Evolutionary conservation across 2,113 vertebrate genomes (phyloP), one percentile per base, ranked within the genome.

Genomic region (Sceloporus undulatus): DNA sequence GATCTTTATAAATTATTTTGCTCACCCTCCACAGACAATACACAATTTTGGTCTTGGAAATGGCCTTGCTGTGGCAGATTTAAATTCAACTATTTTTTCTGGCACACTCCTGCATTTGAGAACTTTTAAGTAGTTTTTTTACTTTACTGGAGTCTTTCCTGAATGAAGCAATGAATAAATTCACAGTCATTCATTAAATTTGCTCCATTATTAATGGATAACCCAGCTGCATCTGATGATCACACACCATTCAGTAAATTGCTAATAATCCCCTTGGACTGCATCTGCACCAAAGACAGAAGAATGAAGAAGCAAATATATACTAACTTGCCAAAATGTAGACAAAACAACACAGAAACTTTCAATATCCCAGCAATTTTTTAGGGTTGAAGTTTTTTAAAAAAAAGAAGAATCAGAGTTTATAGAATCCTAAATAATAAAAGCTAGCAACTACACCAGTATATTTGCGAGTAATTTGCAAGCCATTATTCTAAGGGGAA

Each of bases 101-200:
- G 97, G 97, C 77, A 97, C 92, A n/a, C 96, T 97, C 68, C 97
- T 96, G 92, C 97, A 97, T 93, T 98, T 98, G 2, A 98, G 96
- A 93, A 98, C 96, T 95, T 97, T 98, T 92, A 98, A 92, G 95
- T 97, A 98, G 95, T 97, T 97, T 96, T 34, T 98, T 97, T 87
- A 98, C 96, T 95, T 98, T 98, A 94, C 97, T 97, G 42, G 98
- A 97, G 90, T 98, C 97, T 87, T 98, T 95, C 59, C 97, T 97
- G 85, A 98, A 97, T 97, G 85, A 98, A 97, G 86, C 98, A 98
- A 93, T 96, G 97, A 73, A 98, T 97, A 68, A 98, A 97, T 82
- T 97, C 96, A 7, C 96, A 96, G 94, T 97, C 95, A 68, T 95
- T 97, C 97, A 97, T 97, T 85, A 88, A 89, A 68, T 92, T 95